phyloP scores from a whole-genome alignment of 2,113 vertebrate genomes.

The Leucopsar rothschildi region DNA sequence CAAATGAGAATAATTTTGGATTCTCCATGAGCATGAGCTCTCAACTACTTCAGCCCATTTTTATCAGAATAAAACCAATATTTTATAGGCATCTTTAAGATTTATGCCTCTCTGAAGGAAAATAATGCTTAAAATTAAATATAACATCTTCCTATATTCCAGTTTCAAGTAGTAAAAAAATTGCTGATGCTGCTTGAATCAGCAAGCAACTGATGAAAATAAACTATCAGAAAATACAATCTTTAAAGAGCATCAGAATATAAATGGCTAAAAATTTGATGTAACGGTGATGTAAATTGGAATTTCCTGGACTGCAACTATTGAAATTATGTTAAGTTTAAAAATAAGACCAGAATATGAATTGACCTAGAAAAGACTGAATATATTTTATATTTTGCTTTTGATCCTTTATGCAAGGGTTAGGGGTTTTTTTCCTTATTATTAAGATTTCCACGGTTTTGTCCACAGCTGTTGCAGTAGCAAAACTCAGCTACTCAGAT shows the following conservation, averaged over 20 bases:
- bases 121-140: background rate
- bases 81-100: background rate
- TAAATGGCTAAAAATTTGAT: background rate
- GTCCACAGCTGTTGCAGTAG: background rate
- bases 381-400: background rate
- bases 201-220: background rate
- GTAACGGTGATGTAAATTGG: background rate
- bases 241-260: background rate
- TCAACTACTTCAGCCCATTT: background rate
- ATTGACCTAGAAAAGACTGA: slow-evolving; percentile 27
- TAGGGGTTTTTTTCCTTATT: background rate
- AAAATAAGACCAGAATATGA: background rate
- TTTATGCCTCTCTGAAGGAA: background rate
- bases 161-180: background rate
- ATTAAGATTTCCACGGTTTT: background rate
- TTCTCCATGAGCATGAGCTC: background rate
- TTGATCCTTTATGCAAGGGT: background rate
- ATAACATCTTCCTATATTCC: background rate
- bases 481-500: background rate
- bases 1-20: background rate
- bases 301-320: background rate
- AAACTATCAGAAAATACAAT: background rate
- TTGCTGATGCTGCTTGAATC: background rate
- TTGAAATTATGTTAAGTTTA: slow-evolving; percentile 7
- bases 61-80: background rate